These are phyloP conservation scores for Mesodorylaimus sp. DNA, from an alignment of 2,888 invertebrate species.

Conservation along the genomic window DNA sequence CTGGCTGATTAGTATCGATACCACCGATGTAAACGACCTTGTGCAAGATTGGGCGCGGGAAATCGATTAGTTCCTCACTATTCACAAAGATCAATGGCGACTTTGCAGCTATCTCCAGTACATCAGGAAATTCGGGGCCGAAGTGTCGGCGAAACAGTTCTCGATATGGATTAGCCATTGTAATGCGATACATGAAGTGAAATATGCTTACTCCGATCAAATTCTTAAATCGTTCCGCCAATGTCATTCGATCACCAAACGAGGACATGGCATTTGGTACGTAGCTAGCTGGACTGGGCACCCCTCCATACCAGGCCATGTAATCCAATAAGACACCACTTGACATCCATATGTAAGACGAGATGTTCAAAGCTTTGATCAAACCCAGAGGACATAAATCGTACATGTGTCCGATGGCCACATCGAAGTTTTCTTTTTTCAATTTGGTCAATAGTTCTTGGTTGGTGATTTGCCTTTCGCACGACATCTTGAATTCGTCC, in stretches of 20 bases:
- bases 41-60: slow-evolving; percentile 16
- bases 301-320: slow-evolving; percentile 17
- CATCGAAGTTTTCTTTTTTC: background rate
- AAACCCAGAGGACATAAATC: background rate
- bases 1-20: slow-evolving; percentile 9
- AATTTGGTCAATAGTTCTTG: background rate
- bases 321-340: slow-evolving; percentile 18
- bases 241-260: no score
- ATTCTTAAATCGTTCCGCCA: no score
- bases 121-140: slow-evolving; percentile 16
- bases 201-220: no score
- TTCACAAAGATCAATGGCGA: slow-evolving; percentile 18
- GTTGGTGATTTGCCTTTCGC: background rate
- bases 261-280: no score
- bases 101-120: slow-evolving; percentile 14
- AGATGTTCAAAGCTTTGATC: slow-evolving; percentile 14
- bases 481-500: background rate
- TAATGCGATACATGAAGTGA: no score
- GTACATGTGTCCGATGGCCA: slow-evolving; percentile 7
- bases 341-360: slow-evolving; percentile 22
- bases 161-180: no score
- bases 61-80: slow-evolving; percentile 18
- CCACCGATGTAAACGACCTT: slow-evolving; percentile 19
- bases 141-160: slow-evolving; percentile 17
- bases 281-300: slow-evolving; percentile 15